Percentiles rank a stretch among this genome's conserved stretches.
Conservation (phyloP, 2,797 vertebrate species). For the Columba guinea region DNA sequence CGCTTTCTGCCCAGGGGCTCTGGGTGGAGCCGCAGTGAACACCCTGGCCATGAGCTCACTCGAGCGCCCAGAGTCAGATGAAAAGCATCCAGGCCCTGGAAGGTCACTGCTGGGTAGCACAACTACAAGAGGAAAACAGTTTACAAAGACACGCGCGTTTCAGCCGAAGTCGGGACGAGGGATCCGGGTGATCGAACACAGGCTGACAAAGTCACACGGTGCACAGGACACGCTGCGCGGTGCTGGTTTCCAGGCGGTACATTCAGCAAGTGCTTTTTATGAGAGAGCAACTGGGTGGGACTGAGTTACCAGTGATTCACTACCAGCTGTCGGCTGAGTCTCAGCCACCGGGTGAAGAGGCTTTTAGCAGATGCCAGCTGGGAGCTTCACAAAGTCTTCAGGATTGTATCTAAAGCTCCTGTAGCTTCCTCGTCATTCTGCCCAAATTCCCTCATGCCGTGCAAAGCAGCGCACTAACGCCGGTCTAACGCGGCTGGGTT, state of each 20-base stretch:
- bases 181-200: background rate
- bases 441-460: background rate
- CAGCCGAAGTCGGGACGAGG: background rate
- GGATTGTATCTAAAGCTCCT: background rate
- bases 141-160: background rate
- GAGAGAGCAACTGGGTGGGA: background rate
- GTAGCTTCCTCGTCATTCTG: background rate
- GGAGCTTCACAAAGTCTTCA: background rate
- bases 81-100: background rate
- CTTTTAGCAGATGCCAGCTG: background rate
- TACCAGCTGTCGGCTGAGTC: background rate
- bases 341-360: background rate
- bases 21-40: background rate
- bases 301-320: background rate
- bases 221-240: background rate
- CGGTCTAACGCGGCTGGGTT: accelerated
- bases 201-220: background rate
- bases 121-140: background rate
- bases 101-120: background rate
- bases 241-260: background rate
- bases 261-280: background rate
- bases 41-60: background rate
- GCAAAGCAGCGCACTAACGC: background rate
- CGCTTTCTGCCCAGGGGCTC: background rate
- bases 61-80: background rate